Evolutionary conservation across 1,140 invertebrate species (phyloP), one percentile per base, ranked within the genome.

Genomic region (Drosophila kepulauana): DNA sequence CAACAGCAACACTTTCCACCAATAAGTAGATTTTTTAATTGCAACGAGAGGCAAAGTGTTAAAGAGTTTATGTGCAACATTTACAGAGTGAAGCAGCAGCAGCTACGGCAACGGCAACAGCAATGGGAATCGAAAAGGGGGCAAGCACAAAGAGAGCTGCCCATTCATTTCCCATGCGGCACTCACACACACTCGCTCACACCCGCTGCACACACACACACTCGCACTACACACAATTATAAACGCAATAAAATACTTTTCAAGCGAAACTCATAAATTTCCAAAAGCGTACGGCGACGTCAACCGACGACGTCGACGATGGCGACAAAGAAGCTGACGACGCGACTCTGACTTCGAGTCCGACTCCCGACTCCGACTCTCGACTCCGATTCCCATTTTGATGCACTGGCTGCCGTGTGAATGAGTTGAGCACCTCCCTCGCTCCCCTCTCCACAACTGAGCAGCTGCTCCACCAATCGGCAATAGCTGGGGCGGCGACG

Each of bases 41-140:
- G 89, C 89, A 88, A 78, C 78, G 74, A 80, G 84, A 87, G 78
- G 78, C 79, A 84, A 88, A 91, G 89, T 91, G 89, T 91, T 91
- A 91, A 91, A 91, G 84, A 91, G 88, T 91, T 91, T 91, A 91
- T 91, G 89, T 91, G 88, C 89, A 86, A 82, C 89, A 91, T 91
- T 91, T 89, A 88, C 76, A 67, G 68, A 65, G 67, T 58, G 20
- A 25, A 25, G 75, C 11, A 15, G 71, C 30, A 58, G 71, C 33
- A 58, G 48, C 11, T 35, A 30, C 7, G 38, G n/a, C 49, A 13
- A 33, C 28, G 46, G 54, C 58, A 61, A 45, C 11, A 46, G 43
- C 10, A 41, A 7, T 41, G 41, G 41, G 41, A 33, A 57, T 15
- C 35, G 54, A n/a, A 56, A 13, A 25, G 46, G 8, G 51, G 49